Base-by-base conservation (phyloP, 2,113 vertebrate genomes). In the Pardalotus punctatus region DNA sequence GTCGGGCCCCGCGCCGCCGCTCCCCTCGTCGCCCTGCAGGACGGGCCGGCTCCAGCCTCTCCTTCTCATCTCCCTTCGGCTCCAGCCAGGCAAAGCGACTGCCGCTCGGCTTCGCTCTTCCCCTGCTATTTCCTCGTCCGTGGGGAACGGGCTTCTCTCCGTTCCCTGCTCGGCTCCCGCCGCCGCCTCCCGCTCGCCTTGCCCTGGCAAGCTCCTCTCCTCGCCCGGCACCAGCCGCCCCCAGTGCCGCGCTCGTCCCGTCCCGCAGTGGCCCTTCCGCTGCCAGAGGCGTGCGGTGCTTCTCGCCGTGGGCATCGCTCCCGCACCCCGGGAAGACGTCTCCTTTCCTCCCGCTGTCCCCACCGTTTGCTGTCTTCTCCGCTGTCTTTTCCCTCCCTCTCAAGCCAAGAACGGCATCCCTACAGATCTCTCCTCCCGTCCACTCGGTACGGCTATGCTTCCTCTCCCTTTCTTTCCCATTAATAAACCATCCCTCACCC, bases 391-490 rank as follows among this genome's bases (percentile, higher is more conserved):
- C 62, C 42, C 14, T 33, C 61, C 56, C 80, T 50, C 73, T 47
- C 71, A 67, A 67, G 42, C 40, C 58, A 45, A 80, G 74, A 79
- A 36, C n/a, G 29, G 56, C 62, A 53, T 73, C 96, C 74, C 65
- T 29, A 61, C 62, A 51, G 69, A 38, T 76, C 71, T 81, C 58
- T 73, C 65, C 66, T 81, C 22, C 88, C 28, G 56, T 83, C 77
- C 92, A 5, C 69, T 48, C 35, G 73, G 81, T 65, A 67, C 62
- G 60, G 93, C 71, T 86, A 54, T 18, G 64, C 66, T 95, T 95
- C 86, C 74, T 76, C 85, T 62, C 94, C 66, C 53, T 92, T 93
- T 78, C 62, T 96, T 82, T 72, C 83, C 81, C 85, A 93, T 95
- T 88, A 94, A 92, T 86, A 91, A 90, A 78, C 83, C 90, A 91